Evolutionary conservation across 2,888 invertebrate genomes (phyloP), one percentile per base, ranked within the genome.

Genomic region (Trissolcus brochymenae): DNA sequence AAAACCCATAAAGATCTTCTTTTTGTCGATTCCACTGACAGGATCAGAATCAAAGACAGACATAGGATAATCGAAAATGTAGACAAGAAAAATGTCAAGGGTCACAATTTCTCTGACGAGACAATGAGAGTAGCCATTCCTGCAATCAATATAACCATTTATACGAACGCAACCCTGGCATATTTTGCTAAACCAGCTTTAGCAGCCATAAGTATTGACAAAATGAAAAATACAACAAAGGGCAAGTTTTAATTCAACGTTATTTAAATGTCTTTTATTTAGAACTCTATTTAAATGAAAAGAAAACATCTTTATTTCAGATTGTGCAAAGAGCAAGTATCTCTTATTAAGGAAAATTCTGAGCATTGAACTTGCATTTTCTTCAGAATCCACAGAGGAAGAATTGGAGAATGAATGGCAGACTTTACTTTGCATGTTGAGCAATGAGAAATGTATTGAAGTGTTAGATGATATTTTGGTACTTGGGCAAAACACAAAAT

Each of bases 151-250:
- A 87, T 95, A 43, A 94, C 95, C 86, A 90, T 94, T 79, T 95
- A 95, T 84, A 92, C 94, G 43, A 96, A 96, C 90, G 94, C 95
- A 0, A 90, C 92, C 35, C 89, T 95, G 78, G 93, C 94, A 84
- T 94, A 93, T 89, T 84, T 95, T 19, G 91, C 93, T 40, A 92
- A 93, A 79, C 91, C 93, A 0, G 92, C 94, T 0, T 88, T 94
- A 51, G 85, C 94, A 59, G 88, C 90, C 40, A 81, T 91, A 56
- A 88, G 91, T 56, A 86, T 90, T 80, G 84, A 76, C 43, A 74
- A 74, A 74, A 16, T 59, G 0, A 59, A 66, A 54, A 7, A 35
- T 35, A 61, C 87, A 25, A 81, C 79, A 56, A 86, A 86, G 89
- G 89, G 90, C 90, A 80, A 35, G 9, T 35, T 35, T 6, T 1